Base-by-base conservation (phyloP, 2,888 invertebrate species). In the Lithophane semibrunnea region DNA sequence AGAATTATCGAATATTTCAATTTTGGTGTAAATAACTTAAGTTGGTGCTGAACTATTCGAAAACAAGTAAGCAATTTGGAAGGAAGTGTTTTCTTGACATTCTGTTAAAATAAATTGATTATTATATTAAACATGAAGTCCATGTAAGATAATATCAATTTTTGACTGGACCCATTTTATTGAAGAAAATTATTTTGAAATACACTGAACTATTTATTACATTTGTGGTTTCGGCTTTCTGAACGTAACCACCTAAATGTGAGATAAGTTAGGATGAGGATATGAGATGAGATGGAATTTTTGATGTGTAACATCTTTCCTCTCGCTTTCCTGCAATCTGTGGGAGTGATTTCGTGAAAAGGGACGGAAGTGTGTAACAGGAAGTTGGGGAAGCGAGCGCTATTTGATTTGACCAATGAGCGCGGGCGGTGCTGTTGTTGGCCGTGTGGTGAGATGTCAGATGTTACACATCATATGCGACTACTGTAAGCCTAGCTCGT, bases 1-100 rank as follows among this genome's bases (percentile, higher is more conserved):
- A 68, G 16, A 54, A 56, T 47, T 66, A 44, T 44, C 56, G 44
- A 75, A 80, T 49, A 56, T 73, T 61, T 80, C 66, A 44, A 64
- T 75, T 80, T 68, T 2, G 24, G 61, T 37, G 42, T 49, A 56
- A 67, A 61, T 24, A 54, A 24, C 29, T 37, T 12, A 29, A 21
- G 18, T 47, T 47, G 0, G 12, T 54, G 16, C n/a, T 56, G n/a
- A 52, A 7, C 3, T 52, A 37, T 37, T 47, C 4, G 54, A 37
- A 42, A 68, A 16, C n/a, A 12, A 58, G 18, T n/a, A 24, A 24
- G 8, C 42, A 42, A 68, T 42, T 47, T 47, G 16, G n/a, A 24
- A n/a, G 10, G 3, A 77, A 54, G 8, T 47, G 60, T 54, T 68
- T 56, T 8, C 47, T 64, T n/a, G 7, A 54, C 1, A 42, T 24